Conservation (phyloP, 2,797 vertebrate species). For the Selene dorsalis region DNA sequence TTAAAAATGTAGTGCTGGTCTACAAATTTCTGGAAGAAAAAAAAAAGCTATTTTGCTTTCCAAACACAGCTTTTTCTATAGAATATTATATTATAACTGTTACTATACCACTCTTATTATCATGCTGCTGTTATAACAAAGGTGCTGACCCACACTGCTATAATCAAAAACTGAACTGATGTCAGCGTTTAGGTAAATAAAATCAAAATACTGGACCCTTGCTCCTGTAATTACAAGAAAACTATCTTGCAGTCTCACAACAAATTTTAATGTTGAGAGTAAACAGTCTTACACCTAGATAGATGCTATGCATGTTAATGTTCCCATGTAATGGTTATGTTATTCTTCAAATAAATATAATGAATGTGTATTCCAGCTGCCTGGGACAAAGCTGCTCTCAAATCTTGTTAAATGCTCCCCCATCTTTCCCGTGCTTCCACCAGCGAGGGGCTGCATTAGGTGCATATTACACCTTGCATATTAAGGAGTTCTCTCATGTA, state of each 20-base stretch:
- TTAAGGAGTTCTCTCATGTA: slow-evolving; percentile 13
- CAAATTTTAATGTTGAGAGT: neutral
- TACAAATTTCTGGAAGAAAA: neutral
- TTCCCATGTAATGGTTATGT: neutral
- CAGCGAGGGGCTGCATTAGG: neutral
- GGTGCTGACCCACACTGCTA: neutral
- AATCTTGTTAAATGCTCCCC: neutral
- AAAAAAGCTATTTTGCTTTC: neutral
- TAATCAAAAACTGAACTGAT: neutral
- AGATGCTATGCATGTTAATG: neutral
- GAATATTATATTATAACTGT: neutral
- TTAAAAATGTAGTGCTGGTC: neutral
- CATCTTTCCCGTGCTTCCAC: neutral
- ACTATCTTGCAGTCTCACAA: neutral
- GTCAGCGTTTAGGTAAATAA: neutral
- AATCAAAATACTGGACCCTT: neutral
- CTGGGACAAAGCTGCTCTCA: neutral
- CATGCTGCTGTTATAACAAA: neutral
- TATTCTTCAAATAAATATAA: slow-evolving; percentile 8
- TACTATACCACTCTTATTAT: neutral
- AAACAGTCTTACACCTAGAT: neutral
- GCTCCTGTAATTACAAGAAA: neutral
- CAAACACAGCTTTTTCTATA: neutral
- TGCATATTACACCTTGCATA: neutral
- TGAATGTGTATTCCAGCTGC: neutral